A percentile compares a stretch with the other conserved stretches of the same genome.
phyloP scores from a whole-genome alignment of 2,797 vertebrate genomes.

The Spondyliosoma cantharus region DNA sequence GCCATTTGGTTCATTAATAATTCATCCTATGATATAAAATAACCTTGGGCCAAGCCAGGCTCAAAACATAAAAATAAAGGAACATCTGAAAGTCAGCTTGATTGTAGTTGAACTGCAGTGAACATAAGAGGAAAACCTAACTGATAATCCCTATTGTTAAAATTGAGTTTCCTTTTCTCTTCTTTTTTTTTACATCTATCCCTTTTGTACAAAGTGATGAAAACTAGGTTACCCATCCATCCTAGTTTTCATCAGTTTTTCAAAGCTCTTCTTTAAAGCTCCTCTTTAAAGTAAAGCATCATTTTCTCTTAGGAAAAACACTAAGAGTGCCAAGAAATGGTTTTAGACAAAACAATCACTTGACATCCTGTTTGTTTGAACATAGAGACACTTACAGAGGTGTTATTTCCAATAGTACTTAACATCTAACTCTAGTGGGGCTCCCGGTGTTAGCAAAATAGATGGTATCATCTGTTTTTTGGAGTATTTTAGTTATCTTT shows the following conservation, averaged over 20 bases:
- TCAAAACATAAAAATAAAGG: conserved; percentile 24
- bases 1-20: conserved; percentile 62
- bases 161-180: neutral
- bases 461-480: neutral
- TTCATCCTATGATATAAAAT: conserved; percentile 52
- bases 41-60: conserved; percentile 36
- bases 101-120: conserved; percentile 5
- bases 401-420: neutral
- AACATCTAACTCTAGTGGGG: neutral
- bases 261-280: conserved; percentile 3
- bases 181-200: neutral
- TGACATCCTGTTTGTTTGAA: conserved; percentile 1
- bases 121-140: neutral
- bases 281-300: neutral
- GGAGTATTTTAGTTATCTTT: neutral
- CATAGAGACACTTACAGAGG: conserved; percentile 12
- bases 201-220: neutral
- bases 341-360: neutral
- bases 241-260: conserved; percentile 8
- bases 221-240: neutral
- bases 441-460: neutral
- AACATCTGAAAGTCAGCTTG: conserved; percentile 18
- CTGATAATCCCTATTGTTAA: neutral
- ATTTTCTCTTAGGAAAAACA: neutral
- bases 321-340: neutral